These are phyloP conservation scores for Rana temporaria DNA, from an alignment of 2,113 vertebrate genomes.

Conservation along the genomic window DNA sequence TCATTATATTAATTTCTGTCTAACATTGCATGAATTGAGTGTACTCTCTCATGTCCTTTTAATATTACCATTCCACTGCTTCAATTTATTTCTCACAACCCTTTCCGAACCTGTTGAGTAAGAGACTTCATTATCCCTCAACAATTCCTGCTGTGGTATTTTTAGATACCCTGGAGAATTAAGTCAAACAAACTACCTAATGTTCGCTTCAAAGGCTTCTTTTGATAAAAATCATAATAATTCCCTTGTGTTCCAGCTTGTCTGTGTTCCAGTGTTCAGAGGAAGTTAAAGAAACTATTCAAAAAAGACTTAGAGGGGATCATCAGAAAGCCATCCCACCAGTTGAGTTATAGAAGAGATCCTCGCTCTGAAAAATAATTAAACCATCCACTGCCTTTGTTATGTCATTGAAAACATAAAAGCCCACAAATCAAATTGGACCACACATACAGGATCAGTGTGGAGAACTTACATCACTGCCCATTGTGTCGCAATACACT, in stretches of 20 bases:
- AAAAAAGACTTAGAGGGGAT: conserved; percentile 44
- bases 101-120: conserved; percentile 35
- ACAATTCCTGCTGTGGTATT: conserved; percentile 43
- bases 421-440: conserved; percentile 10
- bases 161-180: conserved; percentile 33
- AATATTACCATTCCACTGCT: conserved; percentile 4
- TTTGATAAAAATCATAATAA: conserved; percentile 48
- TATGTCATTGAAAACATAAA: conserved; percentile 24
- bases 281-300: conserved; percentile 60
- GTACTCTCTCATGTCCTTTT: not conserved
- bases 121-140: conserved; percentile 43
- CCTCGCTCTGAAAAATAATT: conserved; percentile 36
- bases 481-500: not conserved
- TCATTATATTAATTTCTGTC: not conserved
- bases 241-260: conserved; percentile 57
- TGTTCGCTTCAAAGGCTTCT: conserved; percentile 50
- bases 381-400: conserved; percentile 32
- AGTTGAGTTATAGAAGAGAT: conserved; percentile 35
- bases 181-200: conserved; percentile 49
- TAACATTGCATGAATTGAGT: not conserved
- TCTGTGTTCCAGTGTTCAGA: conserved; percentile 61
- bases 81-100: conserved; percentile 40
- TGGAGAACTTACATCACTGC: not conserved
- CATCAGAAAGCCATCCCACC: conserved; percentile 40
- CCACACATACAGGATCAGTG: conserved; percentile 38